Evolutionary conservation across 1,140 invertebrate species (phyloP).

Genomic region (Nylanderia fulva): DNA sequence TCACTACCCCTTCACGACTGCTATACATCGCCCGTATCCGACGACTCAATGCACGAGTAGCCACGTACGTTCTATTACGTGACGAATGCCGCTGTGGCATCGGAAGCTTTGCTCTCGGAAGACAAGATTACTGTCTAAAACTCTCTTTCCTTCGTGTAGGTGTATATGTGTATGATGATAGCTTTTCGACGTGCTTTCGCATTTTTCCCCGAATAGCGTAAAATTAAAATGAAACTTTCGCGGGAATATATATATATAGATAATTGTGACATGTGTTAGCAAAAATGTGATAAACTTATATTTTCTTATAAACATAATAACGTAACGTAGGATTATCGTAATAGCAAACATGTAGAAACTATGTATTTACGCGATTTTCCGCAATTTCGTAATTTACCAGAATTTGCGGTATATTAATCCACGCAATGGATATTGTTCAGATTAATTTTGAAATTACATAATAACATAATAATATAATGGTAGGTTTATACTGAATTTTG

Average conservation of each 20-base stretch:
- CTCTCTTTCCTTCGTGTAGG: neutral
- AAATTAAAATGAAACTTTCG: constrained; percentile 27
- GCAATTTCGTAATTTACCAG: neutral
- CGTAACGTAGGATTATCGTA: neutral
- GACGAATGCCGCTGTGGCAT: constrained; percentile 37
- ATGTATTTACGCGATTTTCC: constrained; percentile 26
- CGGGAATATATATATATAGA: neutral
- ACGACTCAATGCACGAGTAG: constrained; percentile 36
- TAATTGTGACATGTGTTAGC: constrained; percentile 50
- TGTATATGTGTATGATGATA: neutral
- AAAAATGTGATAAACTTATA: too few species aligned
- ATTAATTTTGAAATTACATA: constrained; percentile 36
- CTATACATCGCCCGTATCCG: constrained; percentile 70
- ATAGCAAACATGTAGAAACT: neutral
- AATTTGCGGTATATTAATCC: neutral
- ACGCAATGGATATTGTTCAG: neutral
- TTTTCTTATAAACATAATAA: neutral
- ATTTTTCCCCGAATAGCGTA: constrained; percentile 19
- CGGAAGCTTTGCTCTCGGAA: constrained; percentile 5
- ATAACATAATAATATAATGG: constrained; percentile 7
- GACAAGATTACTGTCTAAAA: constrained; percentile 49
- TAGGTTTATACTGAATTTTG: neutral
- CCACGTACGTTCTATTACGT: constrained; percentile 35
- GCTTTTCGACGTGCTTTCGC: neutral
- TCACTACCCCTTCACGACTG: constrained; percentile 73